These are phyloP conservation scores for Poecilia latipinna DNA, from an alignment of 2,113 vertebrate species.

Conservation along the genomic window DNA sequence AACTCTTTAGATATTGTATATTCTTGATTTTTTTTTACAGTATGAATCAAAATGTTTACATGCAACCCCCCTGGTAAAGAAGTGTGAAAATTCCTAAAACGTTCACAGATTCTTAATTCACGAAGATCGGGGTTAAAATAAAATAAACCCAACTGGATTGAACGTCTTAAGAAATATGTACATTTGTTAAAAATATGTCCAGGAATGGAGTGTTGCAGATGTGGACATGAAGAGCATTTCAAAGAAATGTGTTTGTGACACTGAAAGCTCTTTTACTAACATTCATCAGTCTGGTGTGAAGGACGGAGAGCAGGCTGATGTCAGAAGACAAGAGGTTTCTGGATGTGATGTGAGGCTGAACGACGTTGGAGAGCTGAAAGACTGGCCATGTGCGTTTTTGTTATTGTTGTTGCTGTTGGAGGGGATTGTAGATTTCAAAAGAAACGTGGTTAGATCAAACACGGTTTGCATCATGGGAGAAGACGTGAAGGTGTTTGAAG, in stretches of 20 bases:
- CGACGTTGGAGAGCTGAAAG: not conserved
- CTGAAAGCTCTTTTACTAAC: not conserved
- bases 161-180: too few species aligned
- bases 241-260: not conserved
- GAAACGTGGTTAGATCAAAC: too few species aligned
- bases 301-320: not conserved
- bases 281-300: not conserved
- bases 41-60: not conserved
- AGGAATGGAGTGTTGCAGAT: not conserved
- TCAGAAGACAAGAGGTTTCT: not conserved
- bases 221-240: not conserved
- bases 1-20: too few species aligned
- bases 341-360: not conserved
- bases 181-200: not conserved
- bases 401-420: too few species aligned
- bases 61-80: not conserved
- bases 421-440: too few species aligned
- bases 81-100: not conserved
- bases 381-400: not conserved
- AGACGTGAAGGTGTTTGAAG: too few species aligned
- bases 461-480: too few species aligned
- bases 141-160: too few species aligned
- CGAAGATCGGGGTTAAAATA: not conserved
- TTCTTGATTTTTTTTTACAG: not conserved
- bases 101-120: not conserved